Evolutionary conservation across 2,113 vertebrate species (phyloP), one percentile per base, ranked within the genome.

Genomic region (Poecile atricapillus): DNA sequence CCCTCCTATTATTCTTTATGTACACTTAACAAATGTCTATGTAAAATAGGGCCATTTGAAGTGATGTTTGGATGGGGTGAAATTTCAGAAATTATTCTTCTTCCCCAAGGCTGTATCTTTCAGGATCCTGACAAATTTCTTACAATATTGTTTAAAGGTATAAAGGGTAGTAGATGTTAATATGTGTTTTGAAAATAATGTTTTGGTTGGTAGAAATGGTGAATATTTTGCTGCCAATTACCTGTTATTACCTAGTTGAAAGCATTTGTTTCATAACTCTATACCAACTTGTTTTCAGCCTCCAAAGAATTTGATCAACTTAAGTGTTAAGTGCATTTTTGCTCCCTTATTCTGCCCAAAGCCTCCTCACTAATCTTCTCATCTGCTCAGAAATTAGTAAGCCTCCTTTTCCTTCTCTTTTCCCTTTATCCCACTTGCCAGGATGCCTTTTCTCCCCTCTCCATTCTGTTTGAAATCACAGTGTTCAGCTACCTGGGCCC

Each of bases 21-120:
- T 93, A 77, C 47, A 59, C 92, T 93, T 92, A 94, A 74, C 68
- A 84, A 95, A 94, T 28, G 63, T 83, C 50, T 79, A 6, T 94
- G 69, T 68, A 94, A 97, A 96, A 96, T 59, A 93, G 70, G 75
- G 43, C 52, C 7, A 5, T 78, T 93, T 62, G 56, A 86, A 71
- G 59, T 81, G 41, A 25, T 63, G 22, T 71, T 92, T 91, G 67
- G 31, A 3, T 95, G 75, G 35, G 58, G 22, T 64, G 41, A 89
- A 64, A 33, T 74, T 91, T 70, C 68, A 63, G 35, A 80, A 92
- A 90, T 71, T 24, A 52, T 67, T 68, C 8, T 24, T 83, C 59
- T 28, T 91, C 19, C 17, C 10, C 35, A 56, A n/a, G 35, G 44
- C 35, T 84, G 18, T 74, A 13, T 55, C 31, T 81, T 94, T 86